Base-by-base conservation (phyloP, 2,888 invertebrate species). In the Podotricha telesiphe region DNA sequence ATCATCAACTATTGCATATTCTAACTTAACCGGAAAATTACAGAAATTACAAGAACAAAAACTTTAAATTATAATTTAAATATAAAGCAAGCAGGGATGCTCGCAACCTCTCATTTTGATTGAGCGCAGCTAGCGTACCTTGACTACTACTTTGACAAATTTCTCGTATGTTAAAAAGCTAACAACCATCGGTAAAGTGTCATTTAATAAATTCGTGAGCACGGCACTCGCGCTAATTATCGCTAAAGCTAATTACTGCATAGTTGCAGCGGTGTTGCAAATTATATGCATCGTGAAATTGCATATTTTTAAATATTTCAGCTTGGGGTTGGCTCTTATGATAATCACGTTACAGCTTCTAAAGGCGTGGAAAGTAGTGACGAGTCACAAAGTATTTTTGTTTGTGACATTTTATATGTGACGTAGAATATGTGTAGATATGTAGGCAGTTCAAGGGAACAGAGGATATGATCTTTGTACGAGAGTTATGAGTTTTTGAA, bases 201-300 rank as follows among this genome's bases (percentile, higher is more conserved):
- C 42, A 56, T 63, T 62, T 67, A 61, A 61, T 67, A 67, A 62
- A 70, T 70, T 65, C 67, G 47, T 34, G 65, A 55, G 65, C 65
- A 67, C 63, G 67, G 6, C 58, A 47, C 70, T 59, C 42, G 20
- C 64, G 67, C 65, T 70, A 70, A 70, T 70, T 67, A 68, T 67
- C 40, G 59, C 64, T 28, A 48, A 19, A 55, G 62, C 48, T 66
- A 62, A 69, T 66, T 69, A 56, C 47, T 19, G 55, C 55, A 34
- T n/a, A 62, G 45, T 53, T 3, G 28, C 37, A n/a, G 56, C 37
- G n/a, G 45, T n/a, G 61, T 28, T 17, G 28, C 42, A 1, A 45
- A 45, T 45, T 61, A 13, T n/a, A 17, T 61, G 42, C 47, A 28
- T 13, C 47, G 28, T 61, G n/a, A 17, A 28, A 48, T 34, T 61